phyloP scores from a whole-genome alignment of 2,797 vertebrate species.

The Pseudomugil gertrudae region DNA sequence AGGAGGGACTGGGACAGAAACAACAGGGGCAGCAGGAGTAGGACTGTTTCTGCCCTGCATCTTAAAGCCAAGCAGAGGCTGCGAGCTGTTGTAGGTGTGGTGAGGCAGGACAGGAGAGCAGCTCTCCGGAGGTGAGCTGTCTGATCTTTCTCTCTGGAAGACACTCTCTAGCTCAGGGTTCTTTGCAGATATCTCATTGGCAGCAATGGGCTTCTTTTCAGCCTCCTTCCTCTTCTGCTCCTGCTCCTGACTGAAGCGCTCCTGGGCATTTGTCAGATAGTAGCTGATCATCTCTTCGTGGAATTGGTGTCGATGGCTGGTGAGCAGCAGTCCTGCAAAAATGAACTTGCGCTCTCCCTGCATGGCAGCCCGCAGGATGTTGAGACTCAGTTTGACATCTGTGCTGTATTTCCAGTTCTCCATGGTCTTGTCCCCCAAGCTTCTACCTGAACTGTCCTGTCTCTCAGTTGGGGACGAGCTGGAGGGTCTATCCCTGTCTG shows the following conservation, averaged over 20 bases:
- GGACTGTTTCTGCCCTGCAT: slow-evolving; percentile 91
- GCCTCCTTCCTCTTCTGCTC: slow-evolving; percentile 93
- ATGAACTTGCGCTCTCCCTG: slow-evolving; percentile 99
- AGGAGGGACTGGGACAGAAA: slow-evolving; percentile 73
- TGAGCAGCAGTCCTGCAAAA: slow-evolving; percentile 95
- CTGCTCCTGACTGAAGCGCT: slow-evolving; percentile 97
- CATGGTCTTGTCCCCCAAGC: slow-evolving; percentile 82
- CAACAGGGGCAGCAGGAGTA: slow-evolving; percentile 72
- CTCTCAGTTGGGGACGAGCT: slow-evolving; percentile 84
- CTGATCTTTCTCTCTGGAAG: slow-evolving; percentile 86
- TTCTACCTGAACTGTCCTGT: slow-evolving; percentile 79
- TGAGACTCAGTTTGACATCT: slow-evolving; percentile 98
- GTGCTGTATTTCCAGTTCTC: slow-evolving; percentile 99
- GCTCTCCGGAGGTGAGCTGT: slow-evolving; percentile 89
- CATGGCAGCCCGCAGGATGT: slow-evolving; percentile 98
- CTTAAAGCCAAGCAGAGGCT: slow-evolving; percentile 87
- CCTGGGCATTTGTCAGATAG: slow-evolving; percentile 96
- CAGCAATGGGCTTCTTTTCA: slow-evolving; percentile 79
- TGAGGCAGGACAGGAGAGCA: slow-evolving; percentile 90
- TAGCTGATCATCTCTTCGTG: slow-evolving; percentile 99
- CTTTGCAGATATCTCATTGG: slow-evolving; percentile 83
- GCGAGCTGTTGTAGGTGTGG: slow-evolving; percentile 86
- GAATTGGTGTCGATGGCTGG: slow-evolving; percentile 98
- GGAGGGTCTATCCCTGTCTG: slow-evolving; percentile 88
- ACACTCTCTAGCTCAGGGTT: slow-evolving; percentile 85